Evolutionary conservation across 2,113 vertebrate genomes (phyloP).

Genomic region (Oreochromis tanganicae): DNA sequence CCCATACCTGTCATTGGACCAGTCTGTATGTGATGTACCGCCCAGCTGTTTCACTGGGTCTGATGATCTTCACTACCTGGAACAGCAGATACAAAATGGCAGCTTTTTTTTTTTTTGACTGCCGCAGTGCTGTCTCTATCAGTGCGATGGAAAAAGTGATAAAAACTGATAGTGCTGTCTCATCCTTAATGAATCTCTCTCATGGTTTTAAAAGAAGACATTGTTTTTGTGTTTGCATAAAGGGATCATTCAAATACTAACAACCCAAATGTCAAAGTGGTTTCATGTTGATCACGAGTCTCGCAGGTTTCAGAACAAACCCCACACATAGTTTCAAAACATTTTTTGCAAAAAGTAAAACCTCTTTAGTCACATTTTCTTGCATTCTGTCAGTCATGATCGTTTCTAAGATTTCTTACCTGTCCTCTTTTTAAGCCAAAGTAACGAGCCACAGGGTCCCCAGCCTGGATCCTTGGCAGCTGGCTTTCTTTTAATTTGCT

Average conservation of each 20-base stretch:
- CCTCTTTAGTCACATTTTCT: background rate
- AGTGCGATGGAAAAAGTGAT: rapidly evolving
- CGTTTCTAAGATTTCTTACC: constrained; percentile 61
- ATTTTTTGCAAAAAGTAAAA: background rate
- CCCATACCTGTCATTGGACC: constrained; percentile 77
- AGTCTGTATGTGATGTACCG: constrained; percentile 96
- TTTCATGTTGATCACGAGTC: background rate
- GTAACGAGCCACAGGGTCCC: constrained; percentile 94
- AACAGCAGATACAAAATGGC: background rate
- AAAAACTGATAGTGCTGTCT: background rate
- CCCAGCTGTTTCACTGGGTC: constrained; percentile 92
- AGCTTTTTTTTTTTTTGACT: background rate
- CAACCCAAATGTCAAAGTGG: rapidly evolving
- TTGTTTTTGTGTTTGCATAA: background rate
- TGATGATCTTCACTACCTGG: constrained; percentile 97
- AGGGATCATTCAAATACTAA: background rate
- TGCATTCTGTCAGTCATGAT: background rate
- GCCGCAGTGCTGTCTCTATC: background rate
- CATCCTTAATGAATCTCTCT: background rate
- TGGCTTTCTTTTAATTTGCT: constrained; percentile 96
- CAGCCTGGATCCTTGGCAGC: constrained; percentile 92
- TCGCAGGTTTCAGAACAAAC: background rate
- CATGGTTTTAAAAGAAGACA: background rate
- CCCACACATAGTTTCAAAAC: background rate
- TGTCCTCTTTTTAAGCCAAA: constrained; percentile 96